Base-by-base conservation (phyloP, 2,797 vertebrate genomes). In the Alcedo quadribrachys region DNA sequence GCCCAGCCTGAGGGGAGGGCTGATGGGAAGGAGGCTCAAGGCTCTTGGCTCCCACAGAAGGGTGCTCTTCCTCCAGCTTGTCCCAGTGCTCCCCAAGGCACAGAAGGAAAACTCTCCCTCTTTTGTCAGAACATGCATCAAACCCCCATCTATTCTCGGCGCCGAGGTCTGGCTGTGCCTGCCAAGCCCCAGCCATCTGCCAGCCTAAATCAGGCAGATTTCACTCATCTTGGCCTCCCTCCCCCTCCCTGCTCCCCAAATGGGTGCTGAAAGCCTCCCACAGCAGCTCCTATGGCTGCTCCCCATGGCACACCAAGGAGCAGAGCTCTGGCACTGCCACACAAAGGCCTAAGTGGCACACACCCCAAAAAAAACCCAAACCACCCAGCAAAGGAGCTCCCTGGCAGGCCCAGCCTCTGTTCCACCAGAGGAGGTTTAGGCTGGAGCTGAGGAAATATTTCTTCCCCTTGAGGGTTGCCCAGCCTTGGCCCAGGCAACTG, bases 131-230 rank as follows among this genome's bases (percentile, higher is more conserved):
- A 40, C 78, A n/a, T 0, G 54, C 73, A 76, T 43, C 67, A 28
- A 58, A 58, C 6, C 24, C 58, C 51, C 58, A 32, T 37, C 88
- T 88, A 84, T 84, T 91, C 93, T 48, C 22, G 12, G 93, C 25
- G 3, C 48, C 7, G 17, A 75, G 80, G 73, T 18, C 12, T 21
- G 83, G 70, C 27, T 9, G 62, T 10, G 35, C 15, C 9, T 76
- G 90, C 93, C 92, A 93, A 90, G 70, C 85, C 88, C 16, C 83
- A 76, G 88, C 95, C 92, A 92, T 95, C 95, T 94, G 95, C 93
- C 86, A 81, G 2, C 6, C 58, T 32, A 42, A 79, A 81, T 42
- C 86, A 27, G 55, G 24, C 51, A 6, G 21, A 19, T 37, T 69
- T 37, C 14, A 54, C 77, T 82, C 75, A 24, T 58, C 71, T 73